Conservation (phyloP, 1,140 invertebrate species). For the Lerema accius region DNA sequence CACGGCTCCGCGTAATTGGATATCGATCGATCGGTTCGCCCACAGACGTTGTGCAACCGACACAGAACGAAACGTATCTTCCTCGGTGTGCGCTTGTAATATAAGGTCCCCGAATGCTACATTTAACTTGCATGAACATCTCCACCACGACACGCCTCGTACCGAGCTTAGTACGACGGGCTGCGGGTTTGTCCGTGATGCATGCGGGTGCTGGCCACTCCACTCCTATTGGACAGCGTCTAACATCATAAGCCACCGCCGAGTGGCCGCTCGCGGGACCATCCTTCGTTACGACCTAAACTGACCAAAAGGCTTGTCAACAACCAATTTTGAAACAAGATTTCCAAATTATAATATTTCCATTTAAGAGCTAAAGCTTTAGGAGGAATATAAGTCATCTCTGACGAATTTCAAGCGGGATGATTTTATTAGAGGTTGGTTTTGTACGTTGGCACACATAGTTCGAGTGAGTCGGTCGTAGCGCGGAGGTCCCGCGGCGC, state of each 20-base stretch:
- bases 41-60: slow-evolving; percentile 23
- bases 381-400: too few species aligned
- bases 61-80: neutral
- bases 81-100: slow-evolving; percentile 10
- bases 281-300: neutral
- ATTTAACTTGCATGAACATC: slow-evolving; percentile 24
- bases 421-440: too few species aligned
- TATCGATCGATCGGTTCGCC: slow-evolving; percentile 19
- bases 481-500: slow-evolving; percentile 12
- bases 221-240: neutral
- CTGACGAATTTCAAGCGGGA: too few species aligned
- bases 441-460: too few species aligned
- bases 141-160: slow-evolving; percentile 10
- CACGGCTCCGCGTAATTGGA: slow-evolving; percentile 3
- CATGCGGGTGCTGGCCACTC: slow-evolving; percentile 20
- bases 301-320: too few species aligned
- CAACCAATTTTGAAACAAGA: too few species aligned
- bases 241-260: neutral
- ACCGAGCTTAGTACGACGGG: slow-evolving; percentile 1
- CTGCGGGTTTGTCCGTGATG: slow-evolving; percentile 13
- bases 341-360: too few species aligned
- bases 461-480: slow-evolving; percentile 2
- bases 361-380: too few species aligned
- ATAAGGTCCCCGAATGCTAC: slow-evolving; percentile 11
- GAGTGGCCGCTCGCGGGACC: neutral